Evolutionary conservation across 1,140 invertebrate species (phyloP).

Genomic region (Platyscapa corneri): DNA sequence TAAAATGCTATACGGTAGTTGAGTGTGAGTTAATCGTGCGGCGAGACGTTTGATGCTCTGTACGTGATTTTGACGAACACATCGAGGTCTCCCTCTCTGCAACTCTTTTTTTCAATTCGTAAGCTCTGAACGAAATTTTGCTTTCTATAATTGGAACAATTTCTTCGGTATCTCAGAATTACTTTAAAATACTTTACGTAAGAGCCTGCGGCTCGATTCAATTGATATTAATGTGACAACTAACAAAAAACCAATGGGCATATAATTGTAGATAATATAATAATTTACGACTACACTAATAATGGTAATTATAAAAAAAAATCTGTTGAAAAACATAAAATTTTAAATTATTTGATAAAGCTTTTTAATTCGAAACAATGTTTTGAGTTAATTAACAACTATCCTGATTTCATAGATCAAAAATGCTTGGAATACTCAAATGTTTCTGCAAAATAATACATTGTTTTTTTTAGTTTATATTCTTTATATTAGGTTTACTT

Average conservation of each 20-base stretch:
- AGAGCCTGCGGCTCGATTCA: neutral
- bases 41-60: neutral
- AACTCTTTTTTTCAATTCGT: neutral
- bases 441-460: too few species aligned
- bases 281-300: neutral
- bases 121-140: neutral
- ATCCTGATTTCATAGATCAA: too few species aligned
- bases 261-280: neutral
- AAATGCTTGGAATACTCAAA: too few species aligned
- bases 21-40: neutral
- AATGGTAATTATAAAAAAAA: neutral
- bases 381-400: too few species aligned
- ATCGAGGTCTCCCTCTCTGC: neutral
- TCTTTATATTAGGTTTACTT: too few species aligned
- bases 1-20: neutral
- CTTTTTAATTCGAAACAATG: too few species aligned
- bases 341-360: too few species aligned
- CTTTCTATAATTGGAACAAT: neutral
- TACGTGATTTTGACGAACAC: neutral
- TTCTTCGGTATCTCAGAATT: neutral
- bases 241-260: neutral
- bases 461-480: too few species aligned
- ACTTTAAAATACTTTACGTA: neutral
- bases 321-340: too few species aligned
- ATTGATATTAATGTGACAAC: neutral